Base-by-base conservation (phyloP, 23 tunicate species). In the Halocynthia aurantium region DNA sequence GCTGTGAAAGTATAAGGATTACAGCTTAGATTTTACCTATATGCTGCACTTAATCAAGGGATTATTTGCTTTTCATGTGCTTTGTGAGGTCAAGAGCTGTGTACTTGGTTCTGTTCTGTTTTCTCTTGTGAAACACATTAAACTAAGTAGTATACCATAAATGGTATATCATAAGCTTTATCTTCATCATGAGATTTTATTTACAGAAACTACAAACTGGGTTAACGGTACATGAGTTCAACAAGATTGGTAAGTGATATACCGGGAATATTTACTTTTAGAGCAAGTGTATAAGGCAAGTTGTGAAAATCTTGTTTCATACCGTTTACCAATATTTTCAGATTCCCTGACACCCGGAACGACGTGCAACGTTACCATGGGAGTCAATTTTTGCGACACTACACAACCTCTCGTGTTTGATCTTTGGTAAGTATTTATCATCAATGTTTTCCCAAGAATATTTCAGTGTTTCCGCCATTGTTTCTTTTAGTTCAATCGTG, bases 371-470 rank as follows among this genome's bases (percentile, higher is more conserved):
- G 65, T 67, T 17, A 78, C 78, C 6, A 53, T 92, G 52, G 98
- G 98, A 10, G 88, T 92, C n/a, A 92, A 92, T 61, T 92, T 92
- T 63, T 79, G 85, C 63, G 98, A 92, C 75, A 86, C 92, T 13
- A 92, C 91, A 6, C 98, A 92, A 69, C 85, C 91, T 22, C 77
- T 92, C 7, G 63, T 52, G 8, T 92, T 92, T 75, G 84, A 92
- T 19, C 67, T 92, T 5, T 80, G 98, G 98, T 92, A 60, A 55
- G 95, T 74, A 54, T 74, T 53, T 52, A 8, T 74, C n/a, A 52
- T 20, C n/a, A 12, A 0, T 18, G 0, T 4, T 68, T 31, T 31
- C 44, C 44, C 44, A 31, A 31, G 1, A 31, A 31, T 31, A 31
- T 31, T 31, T 31, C 44, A 31, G 44, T 31, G 44, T 31, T 31